A percentile compares a stretch with the other conserved stretches of the same genome.
Conservation (phyloP, 2,113 vertebrate genomes). For the Epinephelus fuscoguttatus region DNA sequence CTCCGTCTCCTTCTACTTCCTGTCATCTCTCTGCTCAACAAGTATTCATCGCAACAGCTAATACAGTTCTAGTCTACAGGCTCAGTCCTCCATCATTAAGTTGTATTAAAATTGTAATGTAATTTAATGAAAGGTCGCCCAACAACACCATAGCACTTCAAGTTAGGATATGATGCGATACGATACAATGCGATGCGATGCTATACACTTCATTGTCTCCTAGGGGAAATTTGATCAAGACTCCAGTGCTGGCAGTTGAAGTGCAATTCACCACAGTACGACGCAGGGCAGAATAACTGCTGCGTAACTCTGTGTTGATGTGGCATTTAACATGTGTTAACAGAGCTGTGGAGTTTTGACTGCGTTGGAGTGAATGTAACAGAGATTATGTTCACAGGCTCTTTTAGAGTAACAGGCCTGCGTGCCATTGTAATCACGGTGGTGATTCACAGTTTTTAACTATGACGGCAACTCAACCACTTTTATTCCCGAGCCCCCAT, state of each 20-base stretch:
- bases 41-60: background rate
- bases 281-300: background rate
- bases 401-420: background rate
- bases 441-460: slow-evolving; percentile 21
- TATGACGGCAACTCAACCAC: background rate
- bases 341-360: background rate
- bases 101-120: no score
- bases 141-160: background rate
- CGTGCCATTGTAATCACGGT: background rate
- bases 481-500: slow-evolving; percentile 1
- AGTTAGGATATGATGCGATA: background rate
- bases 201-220: no score
- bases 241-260: background rate
- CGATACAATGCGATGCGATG: no score
- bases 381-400: slow-evolving; percentile 1
- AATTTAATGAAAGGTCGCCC: no score
- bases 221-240: no score
- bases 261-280: background rate
- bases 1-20: background rate
- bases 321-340: background rate
- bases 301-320: background rate
- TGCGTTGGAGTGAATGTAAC: slow-evolving; percentile 2
- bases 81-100: background rate
- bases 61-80: background rate
- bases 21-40: background rate